A percentile compares a stretch with the other conserved stretches of the same genome.
Conservation (phyloP, 2,888 invertebrate genomes). For the Parasteatoda lunata region DNA sequence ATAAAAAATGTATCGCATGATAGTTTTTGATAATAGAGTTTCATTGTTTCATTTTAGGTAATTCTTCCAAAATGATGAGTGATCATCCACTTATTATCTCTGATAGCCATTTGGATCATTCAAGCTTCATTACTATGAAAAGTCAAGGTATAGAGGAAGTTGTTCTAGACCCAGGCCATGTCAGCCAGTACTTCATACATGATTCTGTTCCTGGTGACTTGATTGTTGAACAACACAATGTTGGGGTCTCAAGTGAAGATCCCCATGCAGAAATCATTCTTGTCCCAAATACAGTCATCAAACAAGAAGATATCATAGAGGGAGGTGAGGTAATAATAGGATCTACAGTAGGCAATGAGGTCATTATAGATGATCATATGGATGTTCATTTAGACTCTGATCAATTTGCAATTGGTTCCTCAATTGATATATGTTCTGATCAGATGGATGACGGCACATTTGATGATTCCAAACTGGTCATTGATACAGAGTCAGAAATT, state of each 20-base stretch:
- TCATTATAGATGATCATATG: slow-evolving; percentile 69
- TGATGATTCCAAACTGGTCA: slow-evolving; percentile 68
- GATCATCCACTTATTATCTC: slow-evolving; percentile 60
- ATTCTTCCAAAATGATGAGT: slow-evolving; percentile 58
- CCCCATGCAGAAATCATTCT: slow-evolving; percentile 70
- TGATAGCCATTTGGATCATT: slow-evolving; percentile 50
- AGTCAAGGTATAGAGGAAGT: slow-evolving; percentile 68
- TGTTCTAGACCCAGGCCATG: slow-evolving; percentile 56
- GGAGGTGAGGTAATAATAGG: slow-evolving; percentile 70
- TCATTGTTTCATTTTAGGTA: slow-evolving; percentile 12
- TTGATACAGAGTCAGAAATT: slow-evolving; percentile 66
- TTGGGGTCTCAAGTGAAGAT: slow-evolving; percentile 67
- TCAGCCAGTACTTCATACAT: slow-evolving; percentile 65
- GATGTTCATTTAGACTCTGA: slow-evolving; percentile 46
- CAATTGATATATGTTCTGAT: slow-evolving; percentile 56
- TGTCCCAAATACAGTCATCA: slow-evolving; percentile 69
- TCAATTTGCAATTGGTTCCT: slow-evolving; percentile 61
- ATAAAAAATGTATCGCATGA: too few species aligned
- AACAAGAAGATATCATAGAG: slow-evolving; percentile 70
- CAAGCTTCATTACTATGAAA: slow-evolving; percentile 67
- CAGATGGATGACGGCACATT: slow-evolving; percentile 62
- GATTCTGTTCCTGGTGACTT: slow-evolving; percentile 68
- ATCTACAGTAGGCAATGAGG: slow-evolving; percentile 69
- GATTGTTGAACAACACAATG: slow-evolving; percentile 67
- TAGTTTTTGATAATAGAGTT: not conserved